Percentiles rank a stretch among this genome's conserved stretches.
Conservation (phyloP, 1,140 invertebrate species). For the Melitaea cinxia region DNA sequence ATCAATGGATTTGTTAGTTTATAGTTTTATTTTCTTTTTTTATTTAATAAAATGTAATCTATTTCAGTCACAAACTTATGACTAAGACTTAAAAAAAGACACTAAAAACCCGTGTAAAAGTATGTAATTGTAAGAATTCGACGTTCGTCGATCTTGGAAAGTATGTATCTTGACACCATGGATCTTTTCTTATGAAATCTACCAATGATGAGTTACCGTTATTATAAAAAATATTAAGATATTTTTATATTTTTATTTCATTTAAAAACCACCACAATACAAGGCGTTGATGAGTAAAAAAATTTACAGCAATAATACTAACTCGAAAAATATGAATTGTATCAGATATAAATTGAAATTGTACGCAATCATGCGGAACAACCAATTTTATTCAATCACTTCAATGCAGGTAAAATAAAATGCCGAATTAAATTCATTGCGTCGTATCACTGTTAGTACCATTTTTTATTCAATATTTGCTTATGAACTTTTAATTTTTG, state of each 20-base stretch:
- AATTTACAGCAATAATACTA: not conserved
- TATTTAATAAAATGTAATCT: too few relatives aligned
- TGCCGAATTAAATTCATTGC: not conserved
- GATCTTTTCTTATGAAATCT: too few relatives aligned
- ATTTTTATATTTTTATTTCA: not conserved
- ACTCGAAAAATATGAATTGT: not conserved
- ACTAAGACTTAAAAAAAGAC: too few relatives aligned
- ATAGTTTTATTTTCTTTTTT: too few relatives aligned
- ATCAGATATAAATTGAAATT: slow-evolving; percentile 7
- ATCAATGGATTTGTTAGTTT: too few relatives aligned
- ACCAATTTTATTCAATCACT: slow-evolving; percentile 5
- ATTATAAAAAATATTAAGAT: too few relatives aligned
- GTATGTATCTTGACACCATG: too few relatives aligned
- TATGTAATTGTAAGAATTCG: too few relatives aligned
- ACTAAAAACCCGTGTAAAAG: too few relatives aligned
- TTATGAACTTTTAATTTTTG: not conserved
- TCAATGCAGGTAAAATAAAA: not conserved
- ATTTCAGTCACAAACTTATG: too few relatives aligned
- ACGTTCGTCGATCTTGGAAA: too few relatives aligned
- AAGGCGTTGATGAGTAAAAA: not conserved
- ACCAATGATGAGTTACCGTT: too few relatives aligned
- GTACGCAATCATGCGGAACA: slow-evolving; percentile 1
- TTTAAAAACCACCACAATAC: not conserved
- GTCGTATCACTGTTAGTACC: not conserved
- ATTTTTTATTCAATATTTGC: not conserved